Evolutionary conservation across 1,140 invertebrate species (phyloP).

Genomic region (Parapsyche elsis): DNA sequence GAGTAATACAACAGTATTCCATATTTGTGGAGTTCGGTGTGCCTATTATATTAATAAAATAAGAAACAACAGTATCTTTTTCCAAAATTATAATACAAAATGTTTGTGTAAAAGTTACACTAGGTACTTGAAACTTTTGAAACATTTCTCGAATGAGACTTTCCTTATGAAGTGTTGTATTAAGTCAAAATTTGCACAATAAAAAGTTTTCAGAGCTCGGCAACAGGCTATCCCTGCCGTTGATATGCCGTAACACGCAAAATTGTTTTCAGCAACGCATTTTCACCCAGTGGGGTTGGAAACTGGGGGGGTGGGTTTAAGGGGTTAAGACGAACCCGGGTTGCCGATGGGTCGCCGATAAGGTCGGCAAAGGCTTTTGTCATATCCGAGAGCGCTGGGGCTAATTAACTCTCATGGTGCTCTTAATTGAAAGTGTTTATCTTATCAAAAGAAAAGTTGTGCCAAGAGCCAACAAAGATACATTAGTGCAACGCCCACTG

Average conservation of each 20-base stretch:
- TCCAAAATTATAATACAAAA: no score
- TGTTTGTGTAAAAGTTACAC: no score
- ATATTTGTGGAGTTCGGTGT: no score
- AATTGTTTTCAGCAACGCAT: neutral
- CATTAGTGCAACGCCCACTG: no score
- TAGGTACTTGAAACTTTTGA: no score
- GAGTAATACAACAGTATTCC: no score
- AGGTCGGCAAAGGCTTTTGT: slow-evolving; percentile 2
- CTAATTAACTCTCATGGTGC: slow-evolving; percentile 40
- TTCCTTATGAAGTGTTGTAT: neutral
- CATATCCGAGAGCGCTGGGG: slow-evolving; percentile 22
- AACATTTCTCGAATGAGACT: no score
- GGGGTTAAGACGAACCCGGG: neutral
- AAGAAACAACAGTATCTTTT: no score
- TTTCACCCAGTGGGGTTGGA: neutral
- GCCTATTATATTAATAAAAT: no score
- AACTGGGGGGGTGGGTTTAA: neutral
- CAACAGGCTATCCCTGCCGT: no score
- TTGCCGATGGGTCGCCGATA: slow-evolving; percentile 12
- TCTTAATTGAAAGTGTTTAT: slow-evolving; percentile 48
- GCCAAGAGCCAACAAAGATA: neutral
- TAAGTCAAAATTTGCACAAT: no score
- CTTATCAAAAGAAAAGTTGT: slow-evolving; percentile 44
- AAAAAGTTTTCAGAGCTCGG: no score
- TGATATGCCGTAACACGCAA: neutral